Conservation (phyloP, 2,113 vertebrate species). For the Dasyornis broadbenti region DNA sequence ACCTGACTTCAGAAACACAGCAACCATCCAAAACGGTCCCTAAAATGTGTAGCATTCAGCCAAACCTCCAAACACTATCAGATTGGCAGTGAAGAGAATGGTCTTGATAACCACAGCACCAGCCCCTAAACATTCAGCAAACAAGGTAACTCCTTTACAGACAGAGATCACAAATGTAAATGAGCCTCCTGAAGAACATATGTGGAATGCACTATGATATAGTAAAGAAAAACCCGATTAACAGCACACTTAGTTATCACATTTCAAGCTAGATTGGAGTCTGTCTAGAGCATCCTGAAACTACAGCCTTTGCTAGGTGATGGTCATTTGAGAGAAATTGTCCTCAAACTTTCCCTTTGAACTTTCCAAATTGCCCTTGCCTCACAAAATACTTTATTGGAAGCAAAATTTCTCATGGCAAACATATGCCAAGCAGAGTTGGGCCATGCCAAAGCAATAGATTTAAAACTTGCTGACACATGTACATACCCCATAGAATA, state of each 20-base stretch:
- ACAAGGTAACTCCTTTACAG: neutral
- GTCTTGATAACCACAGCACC: neutral
- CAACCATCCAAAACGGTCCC: neutral
- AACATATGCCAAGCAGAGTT: neutral
- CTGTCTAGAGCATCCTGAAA: neutral
- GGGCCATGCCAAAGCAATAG: neutral
- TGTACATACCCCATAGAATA: neutral
- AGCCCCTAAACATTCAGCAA: neutral
- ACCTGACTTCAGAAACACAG: neutral
- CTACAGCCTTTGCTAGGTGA: neutral
- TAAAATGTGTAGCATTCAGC: neutral
- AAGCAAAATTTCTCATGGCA: conserved; percentile 23
- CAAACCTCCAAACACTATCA: conserved; percentile 2
- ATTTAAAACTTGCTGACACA: conserved; percentile 42
- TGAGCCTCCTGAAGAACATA: neutral
- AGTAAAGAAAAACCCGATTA: neutral
- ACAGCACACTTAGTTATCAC: neutral
- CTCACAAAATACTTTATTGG: neutral
- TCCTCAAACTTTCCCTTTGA: conserved; percentile 16
- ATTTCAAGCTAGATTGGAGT: neutral
- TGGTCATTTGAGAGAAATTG: neutral
- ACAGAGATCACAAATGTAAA: conserved; percentile 12
- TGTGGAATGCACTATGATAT: neutral
- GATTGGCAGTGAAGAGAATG: neutral
- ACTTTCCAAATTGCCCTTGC: neutral